These are phyloP conservation scores for Poecilus cupreus DNA, from an alignment of 2,888 invertebrate species.

Conservation along the genomic window DNA sequence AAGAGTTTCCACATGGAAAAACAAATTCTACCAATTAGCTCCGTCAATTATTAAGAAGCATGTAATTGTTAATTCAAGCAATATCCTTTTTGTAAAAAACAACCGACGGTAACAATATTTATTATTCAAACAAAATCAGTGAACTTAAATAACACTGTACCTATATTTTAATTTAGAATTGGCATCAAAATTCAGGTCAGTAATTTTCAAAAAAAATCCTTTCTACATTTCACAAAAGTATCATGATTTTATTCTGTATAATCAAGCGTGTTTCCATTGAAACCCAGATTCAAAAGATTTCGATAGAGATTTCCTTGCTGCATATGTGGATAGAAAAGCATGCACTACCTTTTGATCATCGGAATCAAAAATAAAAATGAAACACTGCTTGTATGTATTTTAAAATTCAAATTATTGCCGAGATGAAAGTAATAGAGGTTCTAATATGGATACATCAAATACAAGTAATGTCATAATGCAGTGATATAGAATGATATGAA, in stretches of 20 bases:
- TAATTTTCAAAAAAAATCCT: not conserved
- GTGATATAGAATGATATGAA: no score
- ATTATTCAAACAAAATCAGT: not conserved
- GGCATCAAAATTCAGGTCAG: not conserved
- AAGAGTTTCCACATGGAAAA: constrained; percentile 6
- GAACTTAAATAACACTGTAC: not conserved
- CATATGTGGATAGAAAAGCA: not conserved
- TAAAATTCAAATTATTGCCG: not conserved
- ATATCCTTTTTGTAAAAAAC: not conserved
- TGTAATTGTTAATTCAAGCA: not conserved
- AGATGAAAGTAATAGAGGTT: not conserved
- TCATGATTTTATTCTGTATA: constrained; percentile 27
- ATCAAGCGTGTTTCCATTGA: constrained; percentile 32
- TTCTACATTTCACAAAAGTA: not conserved
- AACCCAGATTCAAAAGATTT: constrained; percentile 28
- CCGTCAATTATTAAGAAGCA: constrained; percentile 6
- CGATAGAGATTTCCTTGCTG: constrained; percentile 17
- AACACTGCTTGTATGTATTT: not conserved
- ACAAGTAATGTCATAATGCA: no score
- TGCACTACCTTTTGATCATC: constrained; percentile 1
- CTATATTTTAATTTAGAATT: not conserved
- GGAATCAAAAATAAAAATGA: not conserved
- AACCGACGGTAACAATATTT: not conserved
- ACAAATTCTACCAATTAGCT: constrained; percentile 16
- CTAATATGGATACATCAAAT: no score